Evolutionary conservation across 2,797 vertebrate species (phyloP).

Genomic region (Pseudomugil gertrudae): DNA sequence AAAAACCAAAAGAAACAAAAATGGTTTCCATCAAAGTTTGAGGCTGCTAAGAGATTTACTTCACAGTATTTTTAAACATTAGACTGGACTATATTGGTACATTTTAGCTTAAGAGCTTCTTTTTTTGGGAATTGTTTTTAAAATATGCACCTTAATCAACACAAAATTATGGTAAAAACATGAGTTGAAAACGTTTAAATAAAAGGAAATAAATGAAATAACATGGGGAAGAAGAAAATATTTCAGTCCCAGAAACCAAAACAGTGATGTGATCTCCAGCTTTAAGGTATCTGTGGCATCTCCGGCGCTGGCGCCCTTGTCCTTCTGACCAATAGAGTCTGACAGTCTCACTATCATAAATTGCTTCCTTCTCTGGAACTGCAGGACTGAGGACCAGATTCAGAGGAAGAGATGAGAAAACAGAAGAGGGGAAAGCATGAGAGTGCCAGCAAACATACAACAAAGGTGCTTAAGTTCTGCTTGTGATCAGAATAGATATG

Average conservation of each 20-base stretch:
- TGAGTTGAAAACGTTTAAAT: background rate
- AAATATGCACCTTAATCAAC: no score
- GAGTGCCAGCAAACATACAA: conserved; percentile 2
- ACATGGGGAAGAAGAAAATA: background rate
- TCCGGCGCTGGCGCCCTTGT: conserved; percentile 23
- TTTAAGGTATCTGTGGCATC: conserved; percentile 44
- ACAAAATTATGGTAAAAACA: background rate
- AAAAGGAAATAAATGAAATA: background rate
- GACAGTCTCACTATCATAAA: conserved; percentile 41
- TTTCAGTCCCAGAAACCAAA: background rate
- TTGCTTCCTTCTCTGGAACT: conserved; percentile 33
- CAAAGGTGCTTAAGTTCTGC: conserved; percentile 23
- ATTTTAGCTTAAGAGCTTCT: no score
- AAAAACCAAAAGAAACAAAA: no score
- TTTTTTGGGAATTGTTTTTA: no score
- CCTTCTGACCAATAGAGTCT: conserved; percentile 28
- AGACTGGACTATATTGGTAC: no score
- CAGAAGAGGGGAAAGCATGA: conserved; percentile 4
- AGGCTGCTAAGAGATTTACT: no score
- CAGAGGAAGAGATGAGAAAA: conserved; percentile 44
- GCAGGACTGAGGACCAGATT: conserved; percentile 40
- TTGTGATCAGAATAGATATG: conserved; percentile 2
- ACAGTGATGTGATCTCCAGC: conserved; percentile 1
- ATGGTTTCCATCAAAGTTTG: no score
- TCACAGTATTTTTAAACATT: no score